phyloP scores from a whole-genome alignment of 2,888 invertebrate species.

The Tenthredo amoena region DNA sequence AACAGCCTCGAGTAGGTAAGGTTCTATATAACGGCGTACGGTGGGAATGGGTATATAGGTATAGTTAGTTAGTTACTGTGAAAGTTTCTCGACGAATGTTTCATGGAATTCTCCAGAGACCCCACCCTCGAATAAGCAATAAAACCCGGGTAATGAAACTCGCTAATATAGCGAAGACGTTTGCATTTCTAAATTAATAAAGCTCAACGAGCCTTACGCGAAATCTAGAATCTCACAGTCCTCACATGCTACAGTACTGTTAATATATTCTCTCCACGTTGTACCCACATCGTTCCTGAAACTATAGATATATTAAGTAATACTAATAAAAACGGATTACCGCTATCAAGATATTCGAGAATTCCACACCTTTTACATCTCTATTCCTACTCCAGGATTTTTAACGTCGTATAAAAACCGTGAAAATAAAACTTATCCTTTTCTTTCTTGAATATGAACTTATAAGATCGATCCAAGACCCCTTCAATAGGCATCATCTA shows the following conservation, averaged over 20 bases:
- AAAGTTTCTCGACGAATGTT: conserved; percentile 9
- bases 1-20: not conserved
- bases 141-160: conserved; percentile 25
- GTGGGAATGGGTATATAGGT: not conserved
- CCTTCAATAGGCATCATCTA: not conserved
- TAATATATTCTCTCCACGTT: conserved; percentile 37
- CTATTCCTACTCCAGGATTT: not conserved
- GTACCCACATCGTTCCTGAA: not conserved
- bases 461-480: not conserved
- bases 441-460: not conserved
- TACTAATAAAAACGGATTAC: not conserved
- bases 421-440: too few species aligned
- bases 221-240: not conserved
- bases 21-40: too few species aligned
- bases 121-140: conserved; percentile 1
- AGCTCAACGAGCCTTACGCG: not conserved
- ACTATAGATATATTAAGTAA: not conserved
- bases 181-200: conserved; percentile 27
- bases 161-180: conserved; percentile 18
- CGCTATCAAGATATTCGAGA: not conserved
- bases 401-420: too few species aligned
- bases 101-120: not conserved
- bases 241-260: not conserved
- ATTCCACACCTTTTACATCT: not conserved
- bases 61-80: not conserved